Base-by-base conservation (phyloP, 2,888 invertebrate species). In the Polia nebulosa region DNA sequence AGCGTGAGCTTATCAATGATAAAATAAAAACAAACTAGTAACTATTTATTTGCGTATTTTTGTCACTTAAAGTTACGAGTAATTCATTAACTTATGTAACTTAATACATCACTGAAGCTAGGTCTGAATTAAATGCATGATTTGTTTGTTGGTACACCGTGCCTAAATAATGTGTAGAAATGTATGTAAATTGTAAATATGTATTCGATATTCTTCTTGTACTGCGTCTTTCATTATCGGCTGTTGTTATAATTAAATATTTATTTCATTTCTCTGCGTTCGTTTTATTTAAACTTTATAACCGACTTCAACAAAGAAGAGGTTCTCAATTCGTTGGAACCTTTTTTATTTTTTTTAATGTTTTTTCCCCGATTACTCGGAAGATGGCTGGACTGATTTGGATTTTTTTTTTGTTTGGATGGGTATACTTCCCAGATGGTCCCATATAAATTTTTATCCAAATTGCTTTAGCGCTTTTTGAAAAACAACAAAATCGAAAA, bases 221-320 rank as follows among this genome's bases (percentile, higher is more conserved):
- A 83, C 65, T 77, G 76, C 61, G 53, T 78, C 79, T 83, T 82
- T 76, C 80, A 77, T 83, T 71, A 84, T 84, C 72, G 78, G 83
- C 85, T 85, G 85, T 86, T 88, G 82, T 82, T 82, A 82, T 78
- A 78, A 86, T 74, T 74, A 88, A 80, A 85, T 85, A 86, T 88
- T 88, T 87, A 87, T 89, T 88, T 85, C 72, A 77, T 80, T 81
- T 78, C 76, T 58, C 32, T 39, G 17, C 61, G 29, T 45, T 59
- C 45, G 57, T 78, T 84, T 84, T 80, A 76, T 80, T 86, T 58
- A 20, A 36, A 34, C 32, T 4, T 8, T 32, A 32, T 6, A 32
- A n/a, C n/a, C n/a, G n/a, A n/a, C n/a, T n/a, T n/a, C n/a, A n/a
- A n/a, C n/a, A n/a, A n/a, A n/a, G n/a, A n/a, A n/a, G n/a, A n/a